Base-by-base conservation (phyloP, 2,888 invertebrate species). In the Marronus borbonicus region DNA sequence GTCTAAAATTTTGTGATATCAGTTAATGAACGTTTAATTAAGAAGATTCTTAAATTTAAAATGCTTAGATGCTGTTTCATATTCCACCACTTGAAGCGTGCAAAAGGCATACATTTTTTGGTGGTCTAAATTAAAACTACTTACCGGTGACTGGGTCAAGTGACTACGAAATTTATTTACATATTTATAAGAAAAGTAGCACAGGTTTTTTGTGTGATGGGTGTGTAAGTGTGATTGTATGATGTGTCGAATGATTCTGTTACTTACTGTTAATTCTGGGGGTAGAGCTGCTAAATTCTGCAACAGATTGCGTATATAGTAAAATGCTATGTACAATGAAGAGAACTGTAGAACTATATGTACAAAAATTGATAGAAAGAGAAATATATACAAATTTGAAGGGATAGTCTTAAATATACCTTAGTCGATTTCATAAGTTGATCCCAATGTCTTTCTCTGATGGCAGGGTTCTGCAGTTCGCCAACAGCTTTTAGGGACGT, bases 351-450 rank as follows among this genome's bases (percentile, higher is more conserved):
- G 74, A 77, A 74, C 72, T 78, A 74, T 55, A 55, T 74, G 74
- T 78, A 78, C 74, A 78, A 68, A 58, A 70, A 62, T 31, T 24
- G 58, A 77, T 58, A 66, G 49, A 70, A 36, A 55, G 7, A 77
- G 36, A 55, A 14, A 55, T 64, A 77, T 72, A 55, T 65, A 78
- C 68, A 72, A 79, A 60, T 17, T 65, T 31, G 28, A n/a, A n/a
- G 20, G 50, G 62, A 31, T 69, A 20, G 55, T 49, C 10, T 10
- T n/a, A 79, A 64, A 49, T 76, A 83, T 91, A 96, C 96, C 95
- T 98, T 98, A 20, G 98, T 98, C 69, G 97, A 97, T 84, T 94
- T 94, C 97, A 98, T 98, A 72, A 98, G 91, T 89, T 98, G 98
- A 86, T 97, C 94, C 98, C 98, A 98, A 89, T 98, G 98, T 28